Percentiles rank a stretch among this genome's conserved stretches.
These are phyloP conservation scores for Agriopis aurantiaria DNA, from an alignment of 2,888 invertebrate genomes.

Conservation along the genomic window DNA sequence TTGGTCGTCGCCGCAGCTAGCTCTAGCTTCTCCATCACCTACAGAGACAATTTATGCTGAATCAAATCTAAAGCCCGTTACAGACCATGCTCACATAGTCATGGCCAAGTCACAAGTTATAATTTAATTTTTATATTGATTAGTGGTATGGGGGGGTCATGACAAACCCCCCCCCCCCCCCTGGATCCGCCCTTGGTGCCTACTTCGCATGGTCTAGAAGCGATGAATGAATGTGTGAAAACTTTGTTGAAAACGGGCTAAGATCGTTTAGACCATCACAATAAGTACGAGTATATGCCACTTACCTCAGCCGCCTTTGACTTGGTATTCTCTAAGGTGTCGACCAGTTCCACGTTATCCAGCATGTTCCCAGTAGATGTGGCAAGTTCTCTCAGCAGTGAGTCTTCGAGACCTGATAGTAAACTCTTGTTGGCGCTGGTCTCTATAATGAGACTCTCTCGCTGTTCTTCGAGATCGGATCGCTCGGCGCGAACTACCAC, in stretches of 20 bases:
- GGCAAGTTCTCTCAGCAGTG: constrained; percentile 93
- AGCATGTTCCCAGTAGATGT: constrained; percentile 97
- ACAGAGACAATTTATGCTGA: not conserved
- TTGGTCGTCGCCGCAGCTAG: constrained; percentile 91
- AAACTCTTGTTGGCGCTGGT: constrained; percentile 95
- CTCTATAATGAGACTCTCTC: constrained; percentile 93
- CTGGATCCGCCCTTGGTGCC: too few species aligned
- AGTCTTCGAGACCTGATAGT: constrained; percentile 94
- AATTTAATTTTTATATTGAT: too few species aligned
- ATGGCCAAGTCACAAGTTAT: too few species aligned
- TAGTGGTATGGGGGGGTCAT: too few species aligned
- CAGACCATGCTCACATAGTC: too few species aligned
- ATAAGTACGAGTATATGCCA: not conserved
- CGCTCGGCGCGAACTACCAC: constrained; percentile 96
- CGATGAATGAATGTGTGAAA: too few species aligned
- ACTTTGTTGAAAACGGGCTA: too few species aligned
- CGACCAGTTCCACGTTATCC: constrained; percentile 94
- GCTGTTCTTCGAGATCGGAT: constrained; percentile 94
- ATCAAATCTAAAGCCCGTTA: too few species aligned
- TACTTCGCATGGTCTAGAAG: too few species aligned
- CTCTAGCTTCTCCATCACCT: constrained; percentile 91
- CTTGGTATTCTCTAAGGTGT: constrained; percentile 96
- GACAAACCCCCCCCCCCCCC: too few species aligned
- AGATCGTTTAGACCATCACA: too few species aligned
- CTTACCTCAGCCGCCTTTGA: constrained; percentile 93